phyloP scores from a whole-genome alignment of 2,113 vertebrate genomes.

The Stercorarius parasiticus region DNA sequence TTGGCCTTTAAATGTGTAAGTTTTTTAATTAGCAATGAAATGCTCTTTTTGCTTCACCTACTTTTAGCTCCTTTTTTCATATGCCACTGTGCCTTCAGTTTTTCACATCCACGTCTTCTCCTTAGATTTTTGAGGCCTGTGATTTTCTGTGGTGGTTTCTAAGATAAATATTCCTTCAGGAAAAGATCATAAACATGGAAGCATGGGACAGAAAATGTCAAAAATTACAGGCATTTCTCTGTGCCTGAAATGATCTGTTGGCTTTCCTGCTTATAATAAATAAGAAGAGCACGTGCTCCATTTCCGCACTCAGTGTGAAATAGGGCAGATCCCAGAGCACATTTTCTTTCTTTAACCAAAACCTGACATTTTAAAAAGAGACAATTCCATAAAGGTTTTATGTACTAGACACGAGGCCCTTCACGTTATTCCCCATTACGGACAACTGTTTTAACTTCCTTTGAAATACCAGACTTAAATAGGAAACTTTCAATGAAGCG shows the following conservation, averaged over 20 bases:
- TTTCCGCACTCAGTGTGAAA: not conserved
- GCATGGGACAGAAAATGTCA: not conserved
- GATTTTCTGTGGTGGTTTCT: conserved; percentile 17
- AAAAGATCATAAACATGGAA: not conserved
- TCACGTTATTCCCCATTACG: not conserved
- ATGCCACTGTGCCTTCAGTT: not conserved
- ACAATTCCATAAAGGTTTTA: not conserved
- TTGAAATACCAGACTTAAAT: not conserved
- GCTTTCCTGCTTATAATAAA: conserved; percentile 6
- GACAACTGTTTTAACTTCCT: not conserved
- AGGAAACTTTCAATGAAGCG: not conserved
- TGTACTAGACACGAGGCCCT: not conserved
- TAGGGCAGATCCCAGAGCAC: not conserved
- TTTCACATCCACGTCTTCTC: not conserved
- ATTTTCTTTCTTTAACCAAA: conserved; percentile 8
- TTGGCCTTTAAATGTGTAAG: conserved; percentile 27
- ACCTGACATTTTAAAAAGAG: not conserved
- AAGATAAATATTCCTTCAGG: not conserved
- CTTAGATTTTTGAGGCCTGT: not conserved
- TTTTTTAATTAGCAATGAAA: conserved; percentile 48
- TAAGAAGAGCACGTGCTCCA: not conserved
- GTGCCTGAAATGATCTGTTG: not conserved
- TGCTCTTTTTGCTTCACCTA: conserved; percentile 32
- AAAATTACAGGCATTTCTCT: not conserved
- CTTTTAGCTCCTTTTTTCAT: not conserved